Conservation (phyloP, 2,888 invertebrate species). For the Drosophila leonis region DNA sequence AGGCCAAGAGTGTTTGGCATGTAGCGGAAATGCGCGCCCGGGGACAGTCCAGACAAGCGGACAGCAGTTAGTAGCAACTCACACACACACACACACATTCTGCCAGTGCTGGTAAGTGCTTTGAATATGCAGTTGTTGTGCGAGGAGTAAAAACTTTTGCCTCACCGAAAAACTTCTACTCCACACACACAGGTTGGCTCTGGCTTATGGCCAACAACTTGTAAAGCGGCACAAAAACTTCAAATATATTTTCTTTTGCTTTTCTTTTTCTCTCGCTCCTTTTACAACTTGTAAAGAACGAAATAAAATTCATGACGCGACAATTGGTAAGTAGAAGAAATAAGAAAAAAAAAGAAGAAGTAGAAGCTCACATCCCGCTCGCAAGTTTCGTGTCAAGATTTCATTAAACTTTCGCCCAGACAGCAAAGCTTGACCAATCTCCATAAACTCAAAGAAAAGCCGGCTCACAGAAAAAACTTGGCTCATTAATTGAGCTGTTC, state of each 20-base stretch:
- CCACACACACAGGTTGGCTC: conserved; percentile 21
- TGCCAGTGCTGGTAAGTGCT: conserved; percentile 46
- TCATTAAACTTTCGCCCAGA: conserved; percentile 73
- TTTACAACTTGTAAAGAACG: conserved; percentile 62
- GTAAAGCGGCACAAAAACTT: conserved; percentile 59
- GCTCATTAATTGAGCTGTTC: conserved; percentile 79
- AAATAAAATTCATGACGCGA: conserved; percentile 80
- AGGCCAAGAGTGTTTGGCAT: conserved; percentile 80
- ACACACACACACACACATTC: conserved; percentile 20
- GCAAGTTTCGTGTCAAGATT: conserved; percentile 74
- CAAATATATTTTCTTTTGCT: conserved; percentile 44
- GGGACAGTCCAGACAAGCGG: conserved; percentile 46
- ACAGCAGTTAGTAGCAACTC: conserved; percentile 1
- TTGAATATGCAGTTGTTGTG: conserved; percentile 51
- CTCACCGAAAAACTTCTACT: conserved; percentile 35
- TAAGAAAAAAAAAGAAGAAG: conserved; percentile 1
- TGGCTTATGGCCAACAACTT: conserved; percentile 75
- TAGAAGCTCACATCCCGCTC: conserved; percentile 32
- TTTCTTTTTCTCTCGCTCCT: conserved; percentile 28
- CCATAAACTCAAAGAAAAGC: conserved; percentile 19
- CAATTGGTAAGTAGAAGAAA: conserved; percentile 50
- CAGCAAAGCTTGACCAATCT: conserved; percentile 66
- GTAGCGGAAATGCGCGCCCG: conserved; percentile 78
- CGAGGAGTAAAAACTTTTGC: conserved; percentile 60
- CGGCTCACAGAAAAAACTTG: conserved; percentile 51